phyloP scores from a whole-genome alignment of 2,797 vertebrate genomes.

The Onychomys leucogaster region DNA sequence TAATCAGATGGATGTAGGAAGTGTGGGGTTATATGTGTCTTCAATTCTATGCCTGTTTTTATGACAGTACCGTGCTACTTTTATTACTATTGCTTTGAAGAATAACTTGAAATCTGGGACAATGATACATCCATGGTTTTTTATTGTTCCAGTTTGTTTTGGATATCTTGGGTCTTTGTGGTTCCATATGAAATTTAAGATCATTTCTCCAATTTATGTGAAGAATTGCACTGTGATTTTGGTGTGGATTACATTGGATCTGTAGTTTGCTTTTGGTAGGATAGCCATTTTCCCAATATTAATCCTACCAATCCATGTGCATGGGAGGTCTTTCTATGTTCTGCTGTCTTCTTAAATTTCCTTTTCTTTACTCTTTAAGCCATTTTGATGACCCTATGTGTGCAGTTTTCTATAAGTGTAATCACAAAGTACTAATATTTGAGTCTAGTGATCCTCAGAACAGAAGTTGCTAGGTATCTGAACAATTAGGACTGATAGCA shows the following conservation, averaged over 20 bases:
- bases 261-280: neutral
- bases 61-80: neutral
- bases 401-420: slow-evolving; percentile 7
- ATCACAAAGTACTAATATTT: neutral
- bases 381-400: neutral
- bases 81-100: neutral
- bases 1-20: neutral
- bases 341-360: neutral
- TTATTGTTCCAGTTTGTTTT: neutral
- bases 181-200: neutral
- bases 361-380: neutral
- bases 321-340: neutral
- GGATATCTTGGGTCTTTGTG: neutral
- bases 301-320: neutral
- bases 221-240: neutral
- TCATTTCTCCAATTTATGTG: neutral
- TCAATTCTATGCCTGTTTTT: neutral
- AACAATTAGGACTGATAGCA: neutral
- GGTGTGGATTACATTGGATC: neutral
- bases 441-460: neutral
- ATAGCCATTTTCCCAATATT: neutral
- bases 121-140: neutral
- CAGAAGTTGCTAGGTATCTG: neutral
- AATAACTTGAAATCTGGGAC: neutral
- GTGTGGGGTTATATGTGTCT: neutral